Conservation (phyloP, 1,140 invertebrate genomes). For the Solen grandis region DNA sequence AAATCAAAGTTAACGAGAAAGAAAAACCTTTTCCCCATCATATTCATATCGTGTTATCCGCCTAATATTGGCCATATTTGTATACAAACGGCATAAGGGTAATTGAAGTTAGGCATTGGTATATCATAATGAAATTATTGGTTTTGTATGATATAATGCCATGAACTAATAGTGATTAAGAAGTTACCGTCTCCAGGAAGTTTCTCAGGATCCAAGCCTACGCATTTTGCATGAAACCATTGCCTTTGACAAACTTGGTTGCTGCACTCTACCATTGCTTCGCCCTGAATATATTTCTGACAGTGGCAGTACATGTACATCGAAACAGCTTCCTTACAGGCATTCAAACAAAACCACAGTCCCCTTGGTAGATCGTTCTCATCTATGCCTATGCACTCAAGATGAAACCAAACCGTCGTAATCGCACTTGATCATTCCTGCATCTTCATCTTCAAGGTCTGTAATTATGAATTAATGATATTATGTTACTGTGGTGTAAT, state of each 20-base stretch:
- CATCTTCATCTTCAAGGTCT: not conserved
- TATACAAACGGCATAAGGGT: no score
- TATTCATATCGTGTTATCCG: no score
- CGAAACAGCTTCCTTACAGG: not conserved
- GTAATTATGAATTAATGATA: no score
- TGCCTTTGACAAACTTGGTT: not conserved
- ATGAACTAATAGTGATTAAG: no score
- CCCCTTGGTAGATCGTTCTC: not conserved
- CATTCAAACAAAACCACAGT: not conserved
- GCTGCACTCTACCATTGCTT: slow-evolving; percentile 1
- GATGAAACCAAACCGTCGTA: not conserved
- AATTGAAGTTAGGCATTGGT: no score
- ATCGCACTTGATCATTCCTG: not conserved
- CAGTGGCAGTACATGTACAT: not conserved
- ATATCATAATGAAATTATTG: no score
- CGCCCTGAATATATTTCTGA: not conserved
- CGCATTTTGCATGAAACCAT: not conserved
- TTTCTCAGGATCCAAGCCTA: not conserved
- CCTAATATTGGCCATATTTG: no score
- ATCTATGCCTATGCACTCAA: not conserved
- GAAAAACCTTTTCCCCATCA: no score
- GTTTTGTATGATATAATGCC: no score
- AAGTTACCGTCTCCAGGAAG: not conserved
- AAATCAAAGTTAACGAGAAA: no score
- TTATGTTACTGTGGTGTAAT: not conserved